Evolutionary conservation across 2,113 vertebrate genomes (phyloP), one percentile per base, ranked within the genome.

Genomic region (Turnix velox): DNA sequence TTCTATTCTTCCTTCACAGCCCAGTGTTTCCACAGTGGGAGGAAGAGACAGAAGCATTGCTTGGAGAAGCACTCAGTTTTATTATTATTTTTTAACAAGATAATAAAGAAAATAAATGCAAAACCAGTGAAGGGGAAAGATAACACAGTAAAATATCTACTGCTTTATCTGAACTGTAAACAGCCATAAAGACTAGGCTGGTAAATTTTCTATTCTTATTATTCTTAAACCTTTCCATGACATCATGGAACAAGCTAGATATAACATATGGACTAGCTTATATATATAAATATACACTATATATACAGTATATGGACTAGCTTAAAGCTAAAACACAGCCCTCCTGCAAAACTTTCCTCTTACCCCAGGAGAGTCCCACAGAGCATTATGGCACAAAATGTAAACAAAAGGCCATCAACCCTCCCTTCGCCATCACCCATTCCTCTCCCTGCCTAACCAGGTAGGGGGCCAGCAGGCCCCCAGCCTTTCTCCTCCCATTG

Each of bases 161-260:
- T 79, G 12, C 68, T 55, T 71, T 42, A 23, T 49, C 14, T 76
- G 46, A 68, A 52, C 39, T 28, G 33, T 31, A 88, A 88, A n/a
- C 18, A 73, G 11, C 2, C 2, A 1, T 30, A 58, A 58, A 76
- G 62, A 39, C 59, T 40, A 65, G 52, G 22, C 14, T 45, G 57
- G 3, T 23, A 45, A 18, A 3, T 73, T 69, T 83, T 45, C 43
- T 51, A 2, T 51, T 45, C 9, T 43, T 62, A 12, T 2, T 51
- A 4, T n/a, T 68, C 84, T 76, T 35, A 52, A 49, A 33, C 6
- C 4, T 8, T 1, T 4, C 8, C 2, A 0, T 49, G 23, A 10
- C 1, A 5, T 7, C 2, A 0, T 55, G 27, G n/a, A n/a, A n/a
- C 12, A 57, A 52, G 45, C n/a, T n/a, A n/a, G n/a, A n/a, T n/a